Evolutionary conservation across 2,797 vertebrate genomes (phyloP).

Genomic region (Columba guinea): DNA sequence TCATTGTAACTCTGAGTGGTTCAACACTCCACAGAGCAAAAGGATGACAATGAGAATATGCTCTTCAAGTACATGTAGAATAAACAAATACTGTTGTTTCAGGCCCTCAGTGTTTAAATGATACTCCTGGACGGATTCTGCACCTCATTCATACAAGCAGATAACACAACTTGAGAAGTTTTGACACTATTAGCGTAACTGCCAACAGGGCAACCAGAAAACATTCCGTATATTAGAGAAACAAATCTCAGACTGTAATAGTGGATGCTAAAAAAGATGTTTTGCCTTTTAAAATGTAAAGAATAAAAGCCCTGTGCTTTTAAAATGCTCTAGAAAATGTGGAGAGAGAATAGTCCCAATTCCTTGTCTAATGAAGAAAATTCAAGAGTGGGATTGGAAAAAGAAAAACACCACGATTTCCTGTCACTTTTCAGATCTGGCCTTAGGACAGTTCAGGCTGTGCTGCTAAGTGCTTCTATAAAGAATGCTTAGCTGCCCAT

Average conservation of each 20-base stretch:
- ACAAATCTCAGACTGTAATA: neutral
- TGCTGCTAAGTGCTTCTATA: neutral
- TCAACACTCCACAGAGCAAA: neutral
- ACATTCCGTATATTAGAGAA: neutral
- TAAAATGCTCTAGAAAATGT: neutral
- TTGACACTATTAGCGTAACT: neutral
- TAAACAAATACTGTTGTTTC: neutral
- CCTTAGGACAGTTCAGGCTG: slow-evolving; percentile 10
- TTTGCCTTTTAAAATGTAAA: neutral
- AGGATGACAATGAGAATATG: neutral
- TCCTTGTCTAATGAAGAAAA: neutral
- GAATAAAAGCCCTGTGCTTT: neutral
- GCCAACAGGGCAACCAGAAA: neutral
- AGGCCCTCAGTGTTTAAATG: neutral
- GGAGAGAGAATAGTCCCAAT: neutral
- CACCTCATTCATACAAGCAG: neutral
- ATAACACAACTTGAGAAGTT: neutral
- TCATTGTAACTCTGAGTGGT: neutral
- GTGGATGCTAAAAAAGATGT: neutral
- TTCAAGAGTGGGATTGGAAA: neutral
- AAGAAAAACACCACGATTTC: neutral
- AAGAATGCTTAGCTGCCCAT: neutral
- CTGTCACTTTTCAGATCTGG: neutral
- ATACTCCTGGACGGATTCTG: neutral
- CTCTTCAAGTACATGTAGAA: neutral